phyloP scores from a whole-genome alignment of 2,113 vertebrate species.

The Ceuthmochares aereus region DNA sequence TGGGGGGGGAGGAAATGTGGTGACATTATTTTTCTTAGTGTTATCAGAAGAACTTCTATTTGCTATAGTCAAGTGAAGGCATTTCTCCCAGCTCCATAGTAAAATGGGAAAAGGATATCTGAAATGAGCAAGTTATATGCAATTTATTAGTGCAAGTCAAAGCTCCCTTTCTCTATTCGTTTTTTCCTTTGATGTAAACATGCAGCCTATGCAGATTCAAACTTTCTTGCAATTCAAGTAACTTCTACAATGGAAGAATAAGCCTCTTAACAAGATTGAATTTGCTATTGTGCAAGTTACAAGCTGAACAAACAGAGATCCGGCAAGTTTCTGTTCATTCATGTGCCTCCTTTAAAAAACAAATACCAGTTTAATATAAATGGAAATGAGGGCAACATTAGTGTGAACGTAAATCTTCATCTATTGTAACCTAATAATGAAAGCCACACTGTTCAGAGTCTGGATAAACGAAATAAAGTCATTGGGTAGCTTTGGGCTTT shows the following conservation, averaged over 20 bases:
- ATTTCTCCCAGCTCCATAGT: conserved; percentile 9
- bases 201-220: conserved; percentile 58
- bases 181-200: conserved; percentile 17
- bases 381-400: conserved; percentile 82
- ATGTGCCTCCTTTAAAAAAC: conserved; percentile 80
- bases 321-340: conserved; percentile 76
- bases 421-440: conserved; percentile 82
- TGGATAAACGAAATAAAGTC: conserved; percentile 73
- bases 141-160: conserved; percentile 50
- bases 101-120: conserved; percentile 43
- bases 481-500: conserved; percentile 30
- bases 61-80: conserved; percentile 5
- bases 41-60: conserved; percentile 15
- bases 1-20: rapidly evolving
- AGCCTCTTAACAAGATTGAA: conserved; percentile 81
- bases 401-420: conserved; percentile 82
- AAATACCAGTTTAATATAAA: conserved; percentile 87
- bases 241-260: conserved; percentile 72
- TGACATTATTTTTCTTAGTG: background rate
- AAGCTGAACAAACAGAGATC: conserved; percentile 87
- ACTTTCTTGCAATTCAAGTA: conserved; percentile 73
- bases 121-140: conserved; percentile 39
- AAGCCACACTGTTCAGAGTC: conserved; percentile 68
- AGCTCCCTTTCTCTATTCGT: background rate
- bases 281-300: conserved; percentile 79